These are phyloP conservation scores for Diachasma alloeum DNA, from an alignment of 1,140 invertebrate genomes.

Conservation along the genomic window DNA sequence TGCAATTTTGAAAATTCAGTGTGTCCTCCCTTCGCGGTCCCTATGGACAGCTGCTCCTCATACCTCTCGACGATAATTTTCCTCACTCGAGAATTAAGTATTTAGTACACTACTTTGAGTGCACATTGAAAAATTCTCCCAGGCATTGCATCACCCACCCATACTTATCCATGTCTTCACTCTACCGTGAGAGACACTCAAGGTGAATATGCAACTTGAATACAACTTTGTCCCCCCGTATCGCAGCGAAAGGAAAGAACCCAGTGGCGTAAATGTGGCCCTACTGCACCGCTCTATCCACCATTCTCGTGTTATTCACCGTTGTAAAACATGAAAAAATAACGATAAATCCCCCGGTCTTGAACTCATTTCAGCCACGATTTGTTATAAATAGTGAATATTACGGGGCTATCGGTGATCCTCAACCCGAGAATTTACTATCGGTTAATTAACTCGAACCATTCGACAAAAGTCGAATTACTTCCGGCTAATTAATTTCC, in stretches of 20 bases:
- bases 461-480: not conserved
- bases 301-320: too few species aligned
- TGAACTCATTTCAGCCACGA: too few species aligned
- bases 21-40: too few species aligned
- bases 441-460: not conserved
- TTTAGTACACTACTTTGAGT: not conserved
- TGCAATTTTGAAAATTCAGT: too few species aligned
- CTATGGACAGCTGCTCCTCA: too few species aligned
- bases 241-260: conserved; percentile 6
- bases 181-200: conserved; percentile 17
- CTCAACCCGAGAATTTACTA: not conserved
- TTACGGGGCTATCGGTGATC: not conserved
- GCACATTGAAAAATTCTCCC: conserved; percentile 15
- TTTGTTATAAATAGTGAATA: too few species aligned
- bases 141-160: conserved; percentile 17
- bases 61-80: too few species aligned
- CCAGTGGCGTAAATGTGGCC: not conserved
- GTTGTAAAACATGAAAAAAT: too few species aligned
- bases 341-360: too few species aligned
- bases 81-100: not conserved
- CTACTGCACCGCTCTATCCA: not conserved
- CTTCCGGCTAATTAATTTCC: not conserved
- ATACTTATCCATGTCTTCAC: conserved; percentile 16
- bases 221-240: conserved; percentile 5
- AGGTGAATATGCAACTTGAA: conserved; percentile 25